These are phyloP conservation scores for Benthosema pterotum DNA, from an alignment of 2,797 vertebrate species.

Conservation along the genomic window DNA sequence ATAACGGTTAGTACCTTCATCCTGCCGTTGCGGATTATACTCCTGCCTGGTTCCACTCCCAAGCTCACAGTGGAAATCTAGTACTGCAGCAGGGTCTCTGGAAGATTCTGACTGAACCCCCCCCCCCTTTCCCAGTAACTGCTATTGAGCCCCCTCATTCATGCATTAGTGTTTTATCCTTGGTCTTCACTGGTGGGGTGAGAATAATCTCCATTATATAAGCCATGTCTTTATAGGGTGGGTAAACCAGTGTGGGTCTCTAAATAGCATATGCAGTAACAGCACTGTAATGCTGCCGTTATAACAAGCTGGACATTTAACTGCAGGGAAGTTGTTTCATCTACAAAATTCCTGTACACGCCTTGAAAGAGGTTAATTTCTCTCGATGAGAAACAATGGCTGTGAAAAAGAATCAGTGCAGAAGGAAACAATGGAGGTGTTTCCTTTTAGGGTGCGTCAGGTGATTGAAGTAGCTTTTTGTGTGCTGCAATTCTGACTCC, in stretches of 20 bases:
- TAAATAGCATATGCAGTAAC: constrained; percentile 1
- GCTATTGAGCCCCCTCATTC: constrained; percentile 45
- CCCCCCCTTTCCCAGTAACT: constrained; percentile 41
- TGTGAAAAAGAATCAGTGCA: neutral
- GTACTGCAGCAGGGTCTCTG: constrained; percentile 15
- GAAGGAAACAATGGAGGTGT: neutral
- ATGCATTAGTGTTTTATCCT: constrained; percentile 8
- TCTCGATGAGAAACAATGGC: too few relatives aligned
- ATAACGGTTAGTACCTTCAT: constrained; percentile 35
- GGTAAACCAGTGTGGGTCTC: neutral
- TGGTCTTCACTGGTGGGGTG: constrained; percentile 14
- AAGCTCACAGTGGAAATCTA: constrained; percentile 34
- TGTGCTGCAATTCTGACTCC: too few relatives aligned
- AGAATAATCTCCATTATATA: constrained; percentile 3
- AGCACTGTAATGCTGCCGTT: neutral
- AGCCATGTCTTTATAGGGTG: constrained; percentile 7
- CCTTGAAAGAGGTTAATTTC: too few relatives aligned
- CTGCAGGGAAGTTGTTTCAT: too few relatives aligned
- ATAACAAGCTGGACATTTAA: too few relatives aligned
- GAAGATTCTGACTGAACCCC: constrained; percentile 8
- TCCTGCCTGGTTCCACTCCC: constrained; percentile 14
- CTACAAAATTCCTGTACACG: too few relatives aligned
- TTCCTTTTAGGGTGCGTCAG: too few relatives aligned
- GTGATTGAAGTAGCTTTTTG: too few relatives aligned
- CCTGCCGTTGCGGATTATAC: constrained; percentile 36